Conservation (phyloP, 2,888 invertebrate genomes). For the Spodoptera exigua region DNA sequence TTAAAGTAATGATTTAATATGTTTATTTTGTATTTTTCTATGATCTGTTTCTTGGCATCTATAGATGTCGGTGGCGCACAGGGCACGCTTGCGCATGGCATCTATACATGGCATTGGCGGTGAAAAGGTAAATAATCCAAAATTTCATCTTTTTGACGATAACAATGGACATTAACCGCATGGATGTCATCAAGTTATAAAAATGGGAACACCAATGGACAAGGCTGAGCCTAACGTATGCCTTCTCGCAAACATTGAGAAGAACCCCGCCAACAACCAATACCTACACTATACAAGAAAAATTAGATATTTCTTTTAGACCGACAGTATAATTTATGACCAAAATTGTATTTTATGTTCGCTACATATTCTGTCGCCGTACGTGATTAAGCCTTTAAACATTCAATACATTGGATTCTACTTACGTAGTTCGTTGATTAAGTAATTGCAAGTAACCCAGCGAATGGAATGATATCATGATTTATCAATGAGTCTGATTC, state of each 20-base stretch:
- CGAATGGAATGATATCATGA: too few species aligned
- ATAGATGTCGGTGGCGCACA: slow-evolving; percentile 26
- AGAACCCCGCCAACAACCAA: slow-evolving; percentile 65
- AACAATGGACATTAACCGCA: slow-evolving; percentile 65
- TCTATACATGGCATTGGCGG: slow-evolving; percentile 12
- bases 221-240: slow-evolving; percentile 61
- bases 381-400: too few species aligned
- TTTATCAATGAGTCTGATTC: too few species aligned
- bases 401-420: too few species aligned
- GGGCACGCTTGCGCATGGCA: slow-evolving; percentile 5
- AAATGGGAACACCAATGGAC: too few species aligned
- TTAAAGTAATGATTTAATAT: slow-evolving; percentile 20
- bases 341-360: too few species aligned
- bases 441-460: too few species aligned
- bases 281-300: slow-evolving; percentile 70
- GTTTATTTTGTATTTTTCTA: slow-evolving; percentile 22
- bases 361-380: too few species aligned
- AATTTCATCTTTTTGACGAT: slow-evolving; percentile 62
- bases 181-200: too few species aligned
- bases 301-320: slow-evolving; percentile 37
- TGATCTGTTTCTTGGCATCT: slow-evolving; percentile 26
- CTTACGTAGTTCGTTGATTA: too few species aligned
- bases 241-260: slow-evolving; percentile 60
- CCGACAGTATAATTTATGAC: too few species aligned
- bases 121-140: slow-evolving; percentile 6